These are phyloP conservation scores for Caenorhabditis tropicalis DNA, from an alignment of 1,140 invertebrate genomes.

Conservation along the genomic window DNA sequence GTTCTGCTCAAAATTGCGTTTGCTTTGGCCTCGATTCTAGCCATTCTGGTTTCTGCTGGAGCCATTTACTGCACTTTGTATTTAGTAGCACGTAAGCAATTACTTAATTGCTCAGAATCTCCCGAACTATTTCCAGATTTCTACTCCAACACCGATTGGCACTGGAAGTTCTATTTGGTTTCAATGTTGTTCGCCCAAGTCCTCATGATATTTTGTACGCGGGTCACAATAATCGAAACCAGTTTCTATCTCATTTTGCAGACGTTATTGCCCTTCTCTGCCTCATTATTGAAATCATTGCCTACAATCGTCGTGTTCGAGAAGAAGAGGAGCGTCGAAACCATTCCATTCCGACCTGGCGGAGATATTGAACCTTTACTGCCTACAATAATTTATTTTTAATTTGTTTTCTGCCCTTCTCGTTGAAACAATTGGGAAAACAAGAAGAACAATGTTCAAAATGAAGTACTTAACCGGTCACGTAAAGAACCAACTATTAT, in stretches of 20 bases:
- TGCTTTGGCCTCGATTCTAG: background rate
- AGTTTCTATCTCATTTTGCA: background rate
- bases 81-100: background rate
- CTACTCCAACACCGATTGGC: background rate
- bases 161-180: slow-evolving; percentile 4
- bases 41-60: background rate
- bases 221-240: background rate
- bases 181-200: background rate
- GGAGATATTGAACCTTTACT: background rate
- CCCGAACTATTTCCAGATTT: background rate
- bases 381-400: background rate
- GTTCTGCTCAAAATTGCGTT: background rate
- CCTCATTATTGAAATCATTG: slow-evolving; percentile 29
- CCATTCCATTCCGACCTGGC: background rate
- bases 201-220: slow-evolving; percentile 3
- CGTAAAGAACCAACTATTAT: too few species aligned
- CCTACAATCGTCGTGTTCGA: slow-evolving; percentile 5
- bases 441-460: too few species aligned
- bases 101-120: background rate
- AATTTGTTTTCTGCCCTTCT: background rate
- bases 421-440: background rate
- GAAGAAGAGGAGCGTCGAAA: background rate
- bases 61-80: background rate
- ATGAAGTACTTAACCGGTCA: too few species aligned
- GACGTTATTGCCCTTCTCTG: slow-evolving; percentile 13